Evolutionary conservation across 1,140 invertebrate species (phyloP).

Genomic region (Temnothorax curvispinosus): DNA sequence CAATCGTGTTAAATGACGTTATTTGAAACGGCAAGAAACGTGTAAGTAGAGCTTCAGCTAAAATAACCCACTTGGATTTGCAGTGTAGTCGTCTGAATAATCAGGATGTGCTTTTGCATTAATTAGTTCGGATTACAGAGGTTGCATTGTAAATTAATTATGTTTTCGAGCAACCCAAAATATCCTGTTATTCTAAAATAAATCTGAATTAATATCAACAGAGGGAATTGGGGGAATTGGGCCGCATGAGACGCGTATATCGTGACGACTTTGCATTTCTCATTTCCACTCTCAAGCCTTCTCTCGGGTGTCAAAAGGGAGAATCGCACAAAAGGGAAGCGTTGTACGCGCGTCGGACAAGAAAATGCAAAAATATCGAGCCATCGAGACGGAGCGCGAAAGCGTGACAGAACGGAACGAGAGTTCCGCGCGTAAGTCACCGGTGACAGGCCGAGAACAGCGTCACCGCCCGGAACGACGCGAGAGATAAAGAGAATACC

Average conservation of each 20-base stretch:
- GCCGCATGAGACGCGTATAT: not conserved
- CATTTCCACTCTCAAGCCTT: not conserved
- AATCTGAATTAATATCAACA: not conserved
- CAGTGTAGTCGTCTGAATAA: not conserved
- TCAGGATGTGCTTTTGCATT: not conserved
- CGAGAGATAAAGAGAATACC: constrained; percentile 33
- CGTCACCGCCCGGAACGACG: constrained; percentile 47
- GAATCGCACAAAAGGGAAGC: not conserved
- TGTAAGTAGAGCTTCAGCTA: no score
- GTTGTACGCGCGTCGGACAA: not conserved
- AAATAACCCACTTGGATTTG: no score
- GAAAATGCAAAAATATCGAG: constrained; percentile 69
- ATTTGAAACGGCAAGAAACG: no score
- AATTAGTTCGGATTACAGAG: not conserved
- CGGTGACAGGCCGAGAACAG: constrained; percentile 51
- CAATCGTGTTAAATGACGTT: no score
- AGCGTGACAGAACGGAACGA: constrained; percentile 63
- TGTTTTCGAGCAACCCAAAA: not conserved
- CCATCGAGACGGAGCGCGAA: constrained; percentile 60
- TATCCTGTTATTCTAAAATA: constrained; percentile 5
- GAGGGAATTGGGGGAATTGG: not conserved
- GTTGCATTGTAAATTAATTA: not conserved
- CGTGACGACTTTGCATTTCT: not conserved
- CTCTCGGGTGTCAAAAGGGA: not conserved
- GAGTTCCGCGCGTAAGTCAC: constrained; percentile 46